phyloP scores from a whole-genome alignment of 2,797 vertebrate species.

The Antrozous pallidus region DNA sequence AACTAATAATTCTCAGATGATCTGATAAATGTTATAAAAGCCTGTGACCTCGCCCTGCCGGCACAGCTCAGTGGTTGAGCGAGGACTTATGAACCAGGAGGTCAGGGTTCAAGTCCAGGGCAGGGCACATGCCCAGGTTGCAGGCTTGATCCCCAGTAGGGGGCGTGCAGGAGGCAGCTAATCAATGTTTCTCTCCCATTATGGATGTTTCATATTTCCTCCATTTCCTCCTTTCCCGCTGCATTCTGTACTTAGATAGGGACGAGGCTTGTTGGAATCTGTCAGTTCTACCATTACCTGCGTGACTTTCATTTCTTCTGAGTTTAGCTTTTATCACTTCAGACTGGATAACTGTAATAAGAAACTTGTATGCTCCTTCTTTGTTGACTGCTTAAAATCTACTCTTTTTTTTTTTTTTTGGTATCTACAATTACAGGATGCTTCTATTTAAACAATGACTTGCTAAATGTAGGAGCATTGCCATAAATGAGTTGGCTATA shows the following conservation, averaged over 20 bases:
- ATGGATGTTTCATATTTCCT: not conserved
- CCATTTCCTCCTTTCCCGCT: not conserved
- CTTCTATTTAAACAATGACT: constrained; percentile 64
- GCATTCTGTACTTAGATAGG: constrained; percentile 31
- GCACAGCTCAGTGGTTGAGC: no score
- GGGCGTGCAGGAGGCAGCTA: no score
- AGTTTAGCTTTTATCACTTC: not conserved
- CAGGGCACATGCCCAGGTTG: no score
- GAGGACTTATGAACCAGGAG: no score
- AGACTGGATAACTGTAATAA: not conserved
- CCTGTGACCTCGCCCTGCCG: not conserved
- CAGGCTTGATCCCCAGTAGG: no score
- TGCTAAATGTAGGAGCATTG: constrained; percentile 63
- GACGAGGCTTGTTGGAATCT: not conserved
- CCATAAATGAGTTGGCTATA: constrained; percentile 69
- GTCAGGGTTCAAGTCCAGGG: no score
- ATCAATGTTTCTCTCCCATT: no score
- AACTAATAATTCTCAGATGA: not conserved
- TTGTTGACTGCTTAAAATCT: not conserved
- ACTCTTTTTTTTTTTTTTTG: not conserved
- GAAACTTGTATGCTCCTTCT: not conserved
- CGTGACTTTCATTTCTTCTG: not conserved
- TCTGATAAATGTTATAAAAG: not conserved
- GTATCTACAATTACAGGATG: constrained; percentile 22
- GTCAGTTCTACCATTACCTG: not conserved